These are phyloP conservation scores for Nowickia ferox DNA, from an alignment of 2,888 invertebrate genomes.

Conservation along the genomic window DNA sequence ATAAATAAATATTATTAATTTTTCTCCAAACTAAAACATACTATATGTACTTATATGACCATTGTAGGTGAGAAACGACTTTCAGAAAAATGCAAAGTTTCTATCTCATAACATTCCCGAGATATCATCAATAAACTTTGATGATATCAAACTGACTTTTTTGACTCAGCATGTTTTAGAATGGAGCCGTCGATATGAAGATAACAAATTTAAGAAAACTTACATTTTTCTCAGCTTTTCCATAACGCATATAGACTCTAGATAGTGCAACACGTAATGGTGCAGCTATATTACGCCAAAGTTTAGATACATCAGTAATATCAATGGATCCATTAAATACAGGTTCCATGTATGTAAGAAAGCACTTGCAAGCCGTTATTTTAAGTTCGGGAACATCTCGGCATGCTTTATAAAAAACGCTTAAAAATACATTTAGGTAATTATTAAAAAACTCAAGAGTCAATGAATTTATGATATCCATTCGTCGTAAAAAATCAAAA, in stretches of 20 bases:
- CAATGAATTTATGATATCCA: conserved; percentile 78
- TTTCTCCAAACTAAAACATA: no score
- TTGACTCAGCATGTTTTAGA: no score
- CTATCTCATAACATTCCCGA: no score
- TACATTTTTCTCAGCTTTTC: conserved; percentile 74
- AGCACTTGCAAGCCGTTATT: conserved; percentile 90
- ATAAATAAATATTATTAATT: no score
- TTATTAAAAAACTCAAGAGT: conserved; percentile 87
- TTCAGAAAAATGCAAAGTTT: no score
- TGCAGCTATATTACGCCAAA: conserved; percentile 92
- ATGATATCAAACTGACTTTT: no score
- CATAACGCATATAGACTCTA: conserved; percentile 89
- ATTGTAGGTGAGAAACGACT: no score
- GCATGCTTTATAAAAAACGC: conserved; percentile 93
- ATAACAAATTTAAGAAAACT: conserved; percentile 20
- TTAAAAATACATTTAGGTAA: conserved; percentile 92
- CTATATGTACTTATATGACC: no score
- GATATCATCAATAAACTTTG: no score
- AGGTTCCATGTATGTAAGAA: conserved; percentile 91
- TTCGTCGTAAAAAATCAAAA: conserved; percentile 67
- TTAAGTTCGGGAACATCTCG: conserved; percentile 92
- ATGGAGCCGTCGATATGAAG: no score
- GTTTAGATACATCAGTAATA: conserved; percentile 86
- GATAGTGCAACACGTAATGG: conserved; percentile 90
- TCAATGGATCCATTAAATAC: conserved; percentile 87